Evolutionary conservation across 2,888 invertebrate species (phyloP), one percentile per base, ranked within the genome.

Genomic region (Drosophila multiciliata): DNA sequence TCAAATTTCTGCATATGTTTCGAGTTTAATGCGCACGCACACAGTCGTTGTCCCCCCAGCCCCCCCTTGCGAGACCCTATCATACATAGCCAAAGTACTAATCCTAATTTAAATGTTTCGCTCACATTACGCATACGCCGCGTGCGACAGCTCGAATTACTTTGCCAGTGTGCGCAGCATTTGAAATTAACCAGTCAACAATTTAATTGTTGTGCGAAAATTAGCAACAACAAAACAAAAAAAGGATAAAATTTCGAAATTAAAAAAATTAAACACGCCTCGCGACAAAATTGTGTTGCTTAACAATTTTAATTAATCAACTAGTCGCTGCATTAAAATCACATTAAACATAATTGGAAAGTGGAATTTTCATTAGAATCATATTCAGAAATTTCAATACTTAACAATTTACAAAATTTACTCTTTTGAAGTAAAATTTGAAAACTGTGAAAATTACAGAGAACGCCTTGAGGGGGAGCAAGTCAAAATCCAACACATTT

Each of bases 41-140:
- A 61, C 29, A 15, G 29, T 12, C 15, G 12, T 38, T 9, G 9
- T n/a, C 6, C 40, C 45, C 33, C 3, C 20, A 0, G n/a, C 11
- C 23, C 0, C 11, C 45, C 11, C 23, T 12, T 3, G 1, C 1
- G 29, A 29, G 5, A 7, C 2, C 6, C 26, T 35, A 17, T 33
- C 40, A 15, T 15, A 23, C 71, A 71, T 53, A 59, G 55, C 68
- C 55, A 73, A 77, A 52, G 71, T 78, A 86, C 87, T 89, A 89
- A 89, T 88, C 89, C 87, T 76, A 83, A 86, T 89, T 86, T 80
- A 83, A 88, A 85, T 88, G 80, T 75, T 75, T 70, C 69, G 32
- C 60, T 57, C 52, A 59, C 29, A 82, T 74, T 64, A 69, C 72
- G 53, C 48, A 78, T 65, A 61, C 60, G 75, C 66, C 53, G 40